Percentiles rank a stretch among this genome's conserved stretches.
Evolutionary conservation across 2,888 invertebrate species (phyloP).

Genomic region (Caenorhabditis auriculariae): DNA sequence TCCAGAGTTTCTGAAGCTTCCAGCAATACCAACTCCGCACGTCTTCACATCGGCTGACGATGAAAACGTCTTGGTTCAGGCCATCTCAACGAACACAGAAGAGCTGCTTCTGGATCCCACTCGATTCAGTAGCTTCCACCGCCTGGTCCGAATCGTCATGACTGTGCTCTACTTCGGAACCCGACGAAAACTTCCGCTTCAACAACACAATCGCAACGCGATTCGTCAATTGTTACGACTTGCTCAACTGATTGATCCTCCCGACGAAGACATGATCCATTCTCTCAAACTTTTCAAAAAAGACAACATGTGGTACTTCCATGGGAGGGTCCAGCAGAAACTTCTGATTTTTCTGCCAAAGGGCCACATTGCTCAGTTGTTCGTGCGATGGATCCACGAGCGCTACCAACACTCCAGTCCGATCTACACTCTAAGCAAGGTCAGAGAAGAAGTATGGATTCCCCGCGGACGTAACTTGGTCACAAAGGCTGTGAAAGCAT

Average conservation of each 20-base stretch:
- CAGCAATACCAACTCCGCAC: too few species aligned
- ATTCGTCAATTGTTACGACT: neutral
- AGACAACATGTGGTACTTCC: constrained; percentile 2
- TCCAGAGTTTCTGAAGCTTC: constrained; percentile 1
- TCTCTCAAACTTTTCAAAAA: too few species aligned
- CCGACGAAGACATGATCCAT: neutral
- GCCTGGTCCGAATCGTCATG: neutral
- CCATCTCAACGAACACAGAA: too few species aligned
- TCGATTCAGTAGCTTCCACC: constrained; percentile 5
- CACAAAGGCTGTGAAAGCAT: constrained; percentile 38
- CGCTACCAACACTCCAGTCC: constrained; percentile 6
- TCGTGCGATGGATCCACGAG: constrained; percentile 1
- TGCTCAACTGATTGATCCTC: constrained; percentile 9
- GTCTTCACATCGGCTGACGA: neutral
- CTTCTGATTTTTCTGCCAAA: neutral
- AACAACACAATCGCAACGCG: neutral
- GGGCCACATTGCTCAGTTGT: constrained; percentile 2
- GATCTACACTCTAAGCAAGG: constrained; percentile 18
- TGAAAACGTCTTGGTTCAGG: too few species aligned
- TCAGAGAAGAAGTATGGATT: constrained; percentile 56
- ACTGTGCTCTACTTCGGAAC: neutral
- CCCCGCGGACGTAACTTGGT: constrained; percentile 47
- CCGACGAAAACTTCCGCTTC: neutral
- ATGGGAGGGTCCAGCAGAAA: neutral
- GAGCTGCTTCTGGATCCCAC: constrained; percentile 8